A percentile compares a stretch with the other conserved stretches of the same genome.
phyloP scores from a whole-genome alignment of 2,797 vertebrate genomes.

The Molothrus aeneus region DNA sequence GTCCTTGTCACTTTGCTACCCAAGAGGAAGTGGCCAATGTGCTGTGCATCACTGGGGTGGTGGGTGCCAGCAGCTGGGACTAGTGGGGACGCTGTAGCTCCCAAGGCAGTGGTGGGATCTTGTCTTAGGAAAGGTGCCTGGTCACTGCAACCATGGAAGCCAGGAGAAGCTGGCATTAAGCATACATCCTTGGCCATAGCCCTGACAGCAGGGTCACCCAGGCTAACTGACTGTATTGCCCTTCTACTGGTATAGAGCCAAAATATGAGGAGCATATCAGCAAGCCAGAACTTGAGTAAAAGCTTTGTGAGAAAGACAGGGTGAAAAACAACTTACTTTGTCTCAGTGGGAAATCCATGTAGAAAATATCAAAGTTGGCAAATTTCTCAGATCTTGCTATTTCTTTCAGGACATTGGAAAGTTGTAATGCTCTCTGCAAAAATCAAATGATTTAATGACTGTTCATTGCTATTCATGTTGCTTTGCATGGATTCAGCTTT shows the following conservation, averaged over 20 bases:
- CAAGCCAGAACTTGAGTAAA: neutral
- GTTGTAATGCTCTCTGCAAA: constrained; percentile 76
- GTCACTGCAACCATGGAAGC: neutral
- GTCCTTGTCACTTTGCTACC: neutral
- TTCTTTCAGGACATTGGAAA: constrained; percentile 74
- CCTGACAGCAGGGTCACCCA: neutral
- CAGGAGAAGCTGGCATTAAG: neutral
- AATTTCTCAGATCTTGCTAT: constrained; percentile 72
- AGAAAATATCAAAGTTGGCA: constrained; percentile 71
- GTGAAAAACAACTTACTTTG: constrained; percentile 73
- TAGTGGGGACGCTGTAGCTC: fast-evolving
- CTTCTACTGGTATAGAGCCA: neutral
- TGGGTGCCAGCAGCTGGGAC: neutral
- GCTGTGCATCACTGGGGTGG: neutral
- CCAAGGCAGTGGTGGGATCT: neutral
- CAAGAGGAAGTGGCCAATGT: neutral
- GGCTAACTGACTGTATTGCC: neutral
- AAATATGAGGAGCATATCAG: neutral
- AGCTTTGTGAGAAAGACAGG: neutral
- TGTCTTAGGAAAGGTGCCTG: neutral
- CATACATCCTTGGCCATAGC: neutral
- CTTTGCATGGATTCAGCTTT: neutral
- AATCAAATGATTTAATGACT: neutral
- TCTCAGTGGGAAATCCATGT: constrained; percentile 74
- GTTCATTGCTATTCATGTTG: neutral